These are phyloP conservation scores for Parapsyche elsis DNA, from an alignment of 1,140 invertebrate species.

Conservation along the genomic window DNA sequence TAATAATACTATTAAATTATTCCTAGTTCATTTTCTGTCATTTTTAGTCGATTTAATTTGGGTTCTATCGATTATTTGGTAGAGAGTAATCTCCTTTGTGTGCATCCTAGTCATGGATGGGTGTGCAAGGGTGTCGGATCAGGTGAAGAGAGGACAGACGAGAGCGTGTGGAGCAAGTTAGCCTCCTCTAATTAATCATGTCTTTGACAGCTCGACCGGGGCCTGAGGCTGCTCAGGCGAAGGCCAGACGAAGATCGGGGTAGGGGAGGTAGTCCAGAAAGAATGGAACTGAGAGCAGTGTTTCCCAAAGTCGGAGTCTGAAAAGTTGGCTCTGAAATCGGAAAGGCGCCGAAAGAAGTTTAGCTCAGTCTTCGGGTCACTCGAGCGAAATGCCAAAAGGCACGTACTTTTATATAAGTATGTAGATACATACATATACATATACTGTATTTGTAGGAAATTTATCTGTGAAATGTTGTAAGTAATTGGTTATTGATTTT, in stretches of 20 bases:
- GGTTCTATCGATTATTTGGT: neutral
- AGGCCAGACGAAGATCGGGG: neutral
- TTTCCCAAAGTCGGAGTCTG: neutral
- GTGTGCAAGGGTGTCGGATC: neutral
- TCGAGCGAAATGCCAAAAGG: neutral
- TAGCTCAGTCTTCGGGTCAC: too few species aligned
- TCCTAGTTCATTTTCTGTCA: neutral
- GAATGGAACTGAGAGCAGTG: neutral
- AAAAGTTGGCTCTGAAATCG: slow-evolving; percentile 18
- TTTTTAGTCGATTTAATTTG: neutral
- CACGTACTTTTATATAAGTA: too few species aligned
- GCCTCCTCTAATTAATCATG: slow-evolving; percentile 39
- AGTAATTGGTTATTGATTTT: too few species aligned
- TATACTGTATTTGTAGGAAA: too few species aligned
- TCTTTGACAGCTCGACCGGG: slow-evolving; percentile 33
- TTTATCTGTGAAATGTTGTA: too few species aligned
- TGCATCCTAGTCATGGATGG: neutral
- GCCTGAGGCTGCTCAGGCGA: neutral
- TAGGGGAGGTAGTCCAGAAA: neutral
- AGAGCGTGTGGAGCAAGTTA: slow-evolving; percentile 3
- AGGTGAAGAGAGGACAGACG: slow-evolving; percentile 5
- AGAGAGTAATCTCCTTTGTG: neutral
- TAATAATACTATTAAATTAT: too few species aligned
- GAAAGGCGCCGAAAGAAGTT: slow-evolving; percentile 19
- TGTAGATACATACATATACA: too few species aligned